A percentile compares a stretch with the other conserved stretches of the same genome.
phyloP scores from a whole-genome alignment of 2,797 vertebrate species.

The Erethizon dorsatum region DNA sequence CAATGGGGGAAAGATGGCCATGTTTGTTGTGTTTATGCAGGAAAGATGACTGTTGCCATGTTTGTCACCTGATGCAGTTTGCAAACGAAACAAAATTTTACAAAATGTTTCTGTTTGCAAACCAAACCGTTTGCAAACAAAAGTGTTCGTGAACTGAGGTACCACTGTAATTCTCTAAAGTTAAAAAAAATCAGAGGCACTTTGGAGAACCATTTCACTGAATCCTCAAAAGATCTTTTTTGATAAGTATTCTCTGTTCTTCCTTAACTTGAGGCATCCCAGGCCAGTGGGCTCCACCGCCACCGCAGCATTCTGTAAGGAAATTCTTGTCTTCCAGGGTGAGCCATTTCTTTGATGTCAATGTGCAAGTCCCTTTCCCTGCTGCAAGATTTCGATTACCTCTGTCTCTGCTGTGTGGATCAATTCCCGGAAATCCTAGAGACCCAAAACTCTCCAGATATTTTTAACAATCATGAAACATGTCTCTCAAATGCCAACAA shows the following conservation, averaged over 20 bases:
- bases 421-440: neutral
- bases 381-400: neutral
- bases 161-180: neutral
- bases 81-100: neutral
- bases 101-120: neutral
- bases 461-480: neutral
- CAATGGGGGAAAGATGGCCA: neutral
- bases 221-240: neutral
- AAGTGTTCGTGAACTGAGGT: neutral
- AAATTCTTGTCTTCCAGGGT: no score
- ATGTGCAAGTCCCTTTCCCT: neutral
- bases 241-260: neutral
- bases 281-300: neutral
- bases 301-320: rapidly evolving
- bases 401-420: neutral
- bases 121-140: neutral
- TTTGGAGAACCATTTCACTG: neutral
- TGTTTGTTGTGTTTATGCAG: neutral
- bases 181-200: neutral
- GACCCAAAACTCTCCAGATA: neutral
- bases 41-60: neutral
- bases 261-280: neutral
- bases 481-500: neutral
- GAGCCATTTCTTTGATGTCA: neutral
- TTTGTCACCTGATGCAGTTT: neutral